Percentiles rank a stretch among this genome's conserved stretches.
phyloP scores from a whole-genome alignment of 2,888 invertebrate genomes.

The Tenodera sinensis region DNA sequence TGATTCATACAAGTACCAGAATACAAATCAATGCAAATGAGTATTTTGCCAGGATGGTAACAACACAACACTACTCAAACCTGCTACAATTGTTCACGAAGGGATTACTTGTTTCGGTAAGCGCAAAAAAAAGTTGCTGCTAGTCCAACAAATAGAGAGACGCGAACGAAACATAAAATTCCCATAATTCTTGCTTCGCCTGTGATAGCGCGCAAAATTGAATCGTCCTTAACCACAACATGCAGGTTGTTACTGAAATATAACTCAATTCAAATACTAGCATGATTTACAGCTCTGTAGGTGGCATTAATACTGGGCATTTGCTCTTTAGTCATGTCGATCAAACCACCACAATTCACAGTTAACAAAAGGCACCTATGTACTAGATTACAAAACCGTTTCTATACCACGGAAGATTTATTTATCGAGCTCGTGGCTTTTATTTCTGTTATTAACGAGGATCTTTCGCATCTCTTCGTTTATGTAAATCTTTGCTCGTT shows the following conservation, averaged over 20 bases:
- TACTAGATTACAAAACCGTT: not conserved
- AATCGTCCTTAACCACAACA: not conserved
- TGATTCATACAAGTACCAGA: no score
- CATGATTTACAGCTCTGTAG: not conserved
- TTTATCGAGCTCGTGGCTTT: not conserved
- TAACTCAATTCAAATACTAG: not conserved
- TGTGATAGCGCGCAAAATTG: not conserved
- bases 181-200: not conserved
- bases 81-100: not conserved
- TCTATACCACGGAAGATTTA: not conserved
- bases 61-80: no score
- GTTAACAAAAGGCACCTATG: not conserved
- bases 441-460: not conserved
- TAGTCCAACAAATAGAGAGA: not conserved
- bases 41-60: no score
- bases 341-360: not conserved
- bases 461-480: not conserved
- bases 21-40: no score
- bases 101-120: not conserved
- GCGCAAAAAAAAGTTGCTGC: not conserved
- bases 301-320: not conserved
- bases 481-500: not conserved
- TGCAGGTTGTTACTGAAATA: not conserved
- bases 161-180: not conserved
- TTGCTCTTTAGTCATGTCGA: not conserved